Evolutionary conservation across 2,797 vertebrate genomes (phyloP).

Genomic region (Etheostoma nigrum): DNA sequence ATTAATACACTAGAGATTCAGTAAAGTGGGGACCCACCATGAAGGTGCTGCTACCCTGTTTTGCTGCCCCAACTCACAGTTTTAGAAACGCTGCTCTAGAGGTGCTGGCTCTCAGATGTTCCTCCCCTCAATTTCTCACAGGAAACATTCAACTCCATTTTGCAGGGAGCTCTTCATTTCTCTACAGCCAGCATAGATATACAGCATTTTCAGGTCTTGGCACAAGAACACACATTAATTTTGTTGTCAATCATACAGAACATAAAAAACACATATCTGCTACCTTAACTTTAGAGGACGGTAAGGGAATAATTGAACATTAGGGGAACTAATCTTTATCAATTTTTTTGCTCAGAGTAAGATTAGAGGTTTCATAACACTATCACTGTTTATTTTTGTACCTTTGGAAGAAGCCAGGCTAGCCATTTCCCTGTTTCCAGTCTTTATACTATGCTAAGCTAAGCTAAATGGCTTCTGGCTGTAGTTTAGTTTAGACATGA

Average conservation of each 20-base stretch:
- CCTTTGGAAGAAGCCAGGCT: background rate
- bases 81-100: background rate
- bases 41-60: background rate
- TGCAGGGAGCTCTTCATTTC: background rate
- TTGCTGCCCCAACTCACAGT: constrained; percentile 2
- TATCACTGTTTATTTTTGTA: background rate
- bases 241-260: constrained; percentile 16
- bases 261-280: constrained; percentile 3
- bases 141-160: constrained; percentile 1
- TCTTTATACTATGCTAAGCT: constrained; percentile 1
- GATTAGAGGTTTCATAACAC: background rate
- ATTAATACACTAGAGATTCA: background rate
- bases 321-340: background rate
- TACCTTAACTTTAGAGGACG: background rate
- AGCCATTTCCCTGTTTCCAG: background rate
- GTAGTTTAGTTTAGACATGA: background rate
- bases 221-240: constrained; percentile 23
- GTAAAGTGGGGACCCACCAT: background rate
- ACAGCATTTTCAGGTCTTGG: constrained; percentile 41
- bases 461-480: background rate
- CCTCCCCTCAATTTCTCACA: constrained; percentile 8
- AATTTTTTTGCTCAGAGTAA: background rate
- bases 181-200: constrained; percentile 45
- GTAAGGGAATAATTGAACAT: background rate
- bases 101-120: background rate